Conservation (phyloP, 2,113 vertebrate species). For the Philantomba maxwellii region DNA sequence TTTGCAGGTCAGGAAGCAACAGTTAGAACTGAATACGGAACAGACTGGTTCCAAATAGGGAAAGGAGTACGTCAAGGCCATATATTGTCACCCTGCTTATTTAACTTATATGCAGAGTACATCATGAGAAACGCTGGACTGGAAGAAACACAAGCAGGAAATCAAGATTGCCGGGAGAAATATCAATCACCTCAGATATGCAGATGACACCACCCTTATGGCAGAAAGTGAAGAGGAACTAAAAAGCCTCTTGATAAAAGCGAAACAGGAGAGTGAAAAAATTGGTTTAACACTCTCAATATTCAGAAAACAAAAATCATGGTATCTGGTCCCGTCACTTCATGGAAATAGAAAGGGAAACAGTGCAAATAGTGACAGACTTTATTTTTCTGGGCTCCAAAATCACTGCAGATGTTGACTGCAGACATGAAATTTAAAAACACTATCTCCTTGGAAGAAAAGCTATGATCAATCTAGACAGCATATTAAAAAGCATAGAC, state of each 20-base stretch:
- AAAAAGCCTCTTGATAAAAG: background rate
- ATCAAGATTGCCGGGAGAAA: background rate
- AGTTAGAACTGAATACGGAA: background rate
- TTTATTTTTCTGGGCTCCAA: background rate
- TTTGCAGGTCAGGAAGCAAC: background rate
- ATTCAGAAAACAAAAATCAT: background rate
- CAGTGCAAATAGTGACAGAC: background rate
- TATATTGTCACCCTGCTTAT: background rate
- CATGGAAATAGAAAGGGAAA: background rate
- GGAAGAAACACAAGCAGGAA: background rate
- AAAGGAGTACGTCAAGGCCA: background rate
- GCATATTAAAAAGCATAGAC: background rate
- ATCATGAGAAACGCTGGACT: rapidly evolving
- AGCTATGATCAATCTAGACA: background rate
- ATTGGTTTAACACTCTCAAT: background rate
- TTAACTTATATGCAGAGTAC: background rate
- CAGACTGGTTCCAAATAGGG: background rate
- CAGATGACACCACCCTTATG: background rate
- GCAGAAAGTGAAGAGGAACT: background rate
- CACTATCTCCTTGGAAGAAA: background rate
- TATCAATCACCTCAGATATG: background rate
- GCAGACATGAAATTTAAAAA: background rate
- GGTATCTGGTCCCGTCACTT: background rate
- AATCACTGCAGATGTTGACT: background rate
- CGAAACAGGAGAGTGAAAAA: background rate